Evolutionary conservation across 2,888 invertebrate species (phyloP), one percentile per base, ranked within the genome.

Genomic region (Dastarcus helophoroides): DNA sequence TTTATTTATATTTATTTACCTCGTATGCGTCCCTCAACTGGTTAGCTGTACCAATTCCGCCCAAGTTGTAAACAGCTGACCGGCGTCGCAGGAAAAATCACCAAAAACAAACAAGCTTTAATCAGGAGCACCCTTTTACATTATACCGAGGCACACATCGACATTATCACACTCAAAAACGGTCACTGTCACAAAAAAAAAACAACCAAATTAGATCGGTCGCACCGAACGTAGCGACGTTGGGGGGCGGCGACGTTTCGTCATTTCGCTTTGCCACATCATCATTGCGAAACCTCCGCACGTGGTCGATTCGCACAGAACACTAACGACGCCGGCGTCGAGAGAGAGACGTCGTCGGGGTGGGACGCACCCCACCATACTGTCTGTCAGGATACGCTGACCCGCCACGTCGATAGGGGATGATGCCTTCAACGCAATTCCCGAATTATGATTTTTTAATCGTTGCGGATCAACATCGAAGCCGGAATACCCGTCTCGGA

Each of bases 251-350:
- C 41, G 36, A 33, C 30, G 38, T 43, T 38, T 38, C 38, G 36
- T 30, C 39, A 38, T 39, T 36, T 36, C 35, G 31, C 32, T 15
- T 13, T 22, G 24, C 13, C 10, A 14, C 32, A 23, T 35, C 28
- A 26, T 31, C 28, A 19, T 3, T 14, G 23, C 10, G 32, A 34
- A 31, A 23, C 36, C 36, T 40, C 39, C 42, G 38, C 47, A 37
- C 44, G 40, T 43, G 39, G 41, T 45, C 42, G 37, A 38, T 43
- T 38, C 44, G 43, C 38, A 39, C 41, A 39, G 44, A 45, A 43
- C 37, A 35, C 41, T 42, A 40, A 38, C 44, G 44, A 42, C 42
- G 33, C 26, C 33, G 51, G 43, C 51, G 48, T 41, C 42, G 44
- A 37, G 47, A 42, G 47, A 48, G 44, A 46, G 24, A 28, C 29